phyloP scores from a whole-genome alignment of 1,140 invertebrate species.

The Microplitis demolitor region DNA sequence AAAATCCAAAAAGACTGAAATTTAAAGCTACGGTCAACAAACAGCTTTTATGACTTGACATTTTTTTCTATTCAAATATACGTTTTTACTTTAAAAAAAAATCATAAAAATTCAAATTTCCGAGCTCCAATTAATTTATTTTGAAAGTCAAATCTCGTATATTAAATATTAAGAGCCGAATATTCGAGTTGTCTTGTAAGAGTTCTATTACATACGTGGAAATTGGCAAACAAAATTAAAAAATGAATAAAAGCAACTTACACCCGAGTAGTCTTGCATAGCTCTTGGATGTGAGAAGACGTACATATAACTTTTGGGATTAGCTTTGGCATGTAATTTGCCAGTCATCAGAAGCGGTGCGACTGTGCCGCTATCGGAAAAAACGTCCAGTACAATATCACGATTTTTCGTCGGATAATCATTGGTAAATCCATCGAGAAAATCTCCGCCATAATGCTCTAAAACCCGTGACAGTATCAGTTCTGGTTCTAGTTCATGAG shows the following conservation, averaged over 20 bases:
- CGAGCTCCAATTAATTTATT: too few species aligned
- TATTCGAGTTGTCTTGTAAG: too few species aligned
- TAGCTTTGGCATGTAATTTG: conserved; percentile 75
- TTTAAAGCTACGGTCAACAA: too few species aligned
- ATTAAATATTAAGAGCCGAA: too few species aligned
- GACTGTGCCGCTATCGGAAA: conserved; percentile 84
- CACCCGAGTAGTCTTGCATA: conserved; percentile 49
- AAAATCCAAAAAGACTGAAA: too few species aligned
- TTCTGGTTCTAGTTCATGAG: conserved; percentile 64
- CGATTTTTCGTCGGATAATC: conserved; percentile 60
- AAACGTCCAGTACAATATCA: conserved; percentile 81
- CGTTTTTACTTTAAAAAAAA: too few species aligned
- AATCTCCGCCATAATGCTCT: conserved; percentile 60
- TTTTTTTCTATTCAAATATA: too few species aligned
- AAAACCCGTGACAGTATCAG: conserved; percentile 67
- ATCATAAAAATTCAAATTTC: too few species aligned
- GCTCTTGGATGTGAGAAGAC: conserved; percentile 75
- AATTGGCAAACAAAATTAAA: background rate
- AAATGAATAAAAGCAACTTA: conserved; percentile 39
- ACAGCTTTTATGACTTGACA: too few species aligned
- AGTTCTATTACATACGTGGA: too few species aligned
- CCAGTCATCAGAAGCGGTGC: conserved; percentile 75
- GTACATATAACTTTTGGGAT: conserved; percentile 83
- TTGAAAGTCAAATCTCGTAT: too few species aligned
- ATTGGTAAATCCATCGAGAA: conserved; percentile 34